Conservation (phyloP, 2,888 invertebrate species). For the Campoplex nolae region DNA sequence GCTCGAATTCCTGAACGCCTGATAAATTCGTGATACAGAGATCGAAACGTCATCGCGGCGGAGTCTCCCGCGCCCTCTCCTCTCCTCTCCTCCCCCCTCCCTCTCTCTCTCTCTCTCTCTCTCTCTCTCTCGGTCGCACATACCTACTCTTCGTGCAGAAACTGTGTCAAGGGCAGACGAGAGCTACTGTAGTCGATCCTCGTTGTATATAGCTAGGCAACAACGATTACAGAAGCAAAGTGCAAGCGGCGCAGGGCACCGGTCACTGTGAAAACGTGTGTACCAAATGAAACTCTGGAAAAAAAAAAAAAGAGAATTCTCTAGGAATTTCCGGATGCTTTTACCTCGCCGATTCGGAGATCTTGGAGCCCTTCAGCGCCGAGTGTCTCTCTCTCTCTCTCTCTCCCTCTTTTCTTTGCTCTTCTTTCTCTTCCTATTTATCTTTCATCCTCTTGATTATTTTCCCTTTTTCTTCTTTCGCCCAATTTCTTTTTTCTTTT, state of each 20-base stretch:
- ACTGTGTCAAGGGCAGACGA: constrained; percentile 83
- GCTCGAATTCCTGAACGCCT: neutral
- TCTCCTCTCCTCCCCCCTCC: neutral
- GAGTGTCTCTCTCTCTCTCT: neutral
- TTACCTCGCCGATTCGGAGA: neutral
- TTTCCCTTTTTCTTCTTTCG: neutral
- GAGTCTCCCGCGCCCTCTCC: constrained; percentile 44
- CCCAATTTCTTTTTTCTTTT: neutral
- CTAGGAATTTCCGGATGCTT: constrained; percentile 37
- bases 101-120: constrained; percentile 60
- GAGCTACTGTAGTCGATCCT: constrained; percentile 53
- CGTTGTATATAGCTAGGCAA: constrained; percentile 38
- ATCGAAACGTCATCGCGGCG: constrained; percentile 54
- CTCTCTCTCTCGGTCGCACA: constrained; percentile 9
- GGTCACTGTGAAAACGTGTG: constrained; percentile 80
- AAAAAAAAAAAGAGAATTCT: neutral
- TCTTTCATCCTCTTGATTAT: neutral
- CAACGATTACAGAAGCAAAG: constrained; percentile 59
- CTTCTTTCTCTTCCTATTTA: neutral
- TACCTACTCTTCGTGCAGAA: constrained; percentile 70
- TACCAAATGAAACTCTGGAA: constrained; percentile 76
- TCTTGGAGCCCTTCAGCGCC: neutral
- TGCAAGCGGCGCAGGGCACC: constrained; percentile 70
- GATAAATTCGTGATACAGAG: constrained; percentile 44
- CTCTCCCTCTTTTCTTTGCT: neutral